Evolutionary conservation across 2,888 invertebrate genomes (phyloP).

Genomic region (Orchesellides sinensis): DNA sequence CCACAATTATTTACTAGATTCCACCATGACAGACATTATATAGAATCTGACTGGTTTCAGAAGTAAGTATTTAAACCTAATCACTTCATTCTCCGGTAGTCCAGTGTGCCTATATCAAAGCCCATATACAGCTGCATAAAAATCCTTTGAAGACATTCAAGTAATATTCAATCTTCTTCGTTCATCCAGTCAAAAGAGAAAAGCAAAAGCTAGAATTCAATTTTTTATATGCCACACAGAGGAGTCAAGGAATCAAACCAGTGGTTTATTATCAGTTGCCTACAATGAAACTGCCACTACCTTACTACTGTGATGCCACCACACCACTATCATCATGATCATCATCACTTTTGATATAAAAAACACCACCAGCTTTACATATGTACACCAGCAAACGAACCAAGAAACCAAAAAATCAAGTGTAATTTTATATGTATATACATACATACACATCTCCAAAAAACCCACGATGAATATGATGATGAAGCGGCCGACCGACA

Average conservation of each 20-base stretch:
- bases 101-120: neutral
- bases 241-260: constrained; percentile 35
- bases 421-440: constrained; percentile 4
- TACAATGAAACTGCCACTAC: constrained; percentile 53
- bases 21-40: neutral
- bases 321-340: constrained; percentile 33
- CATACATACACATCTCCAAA: constrained; percentile 8
- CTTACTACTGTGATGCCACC: constrained; percentile 38
- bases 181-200: constrained; percentile 16
- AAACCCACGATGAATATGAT: constrained; percentile 26
- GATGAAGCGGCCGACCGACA: constrained; percentile 52
- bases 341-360: constrained; percentile 23
- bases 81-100: constrained; percentile 15
- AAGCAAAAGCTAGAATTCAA: constrained; percentile 34
- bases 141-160: neutral
- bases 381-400: neutral
- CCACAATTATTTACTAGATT: neutral
- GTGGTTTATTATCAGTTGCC: constrained; percentile 46
- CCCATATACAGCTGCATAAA: neutral
- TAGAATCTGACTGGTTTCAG: constrained; percentile 17
- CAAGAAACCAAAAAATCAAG: constrained; percentile 17
- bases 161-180: constrained; percentile 19
- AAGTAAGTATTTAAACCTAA: constrained; percentile 17
- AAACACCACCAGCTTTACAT: constrained; percentile 18
- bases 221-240: constrained; percentile 49